Evolutionary conservation across 2,113 vertebrate species (phyloP).

Genomic region (Neomonachus schauinslandi): DNA sequence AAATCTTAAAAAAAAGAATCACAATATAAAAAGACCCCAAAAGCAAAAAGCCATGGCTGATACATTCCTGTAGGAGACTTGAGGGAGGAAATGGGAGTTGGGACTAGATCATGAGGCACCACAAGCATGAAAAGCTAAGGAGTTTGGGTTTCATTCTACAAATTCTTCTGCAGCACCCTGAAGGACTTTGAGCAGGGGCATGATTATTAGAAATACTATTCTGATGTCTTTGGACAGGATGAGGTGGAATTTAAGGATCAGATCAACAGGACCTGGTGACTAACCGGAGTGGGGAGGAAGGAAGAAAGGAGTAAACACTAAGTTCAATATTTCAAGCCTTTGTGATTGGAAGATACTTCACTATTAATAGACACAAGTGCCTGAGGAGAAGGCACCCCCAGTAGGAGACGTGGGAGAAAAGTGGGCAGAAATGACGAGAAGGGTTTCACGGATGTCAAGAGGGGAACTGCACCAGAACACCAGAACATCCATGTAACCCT

Average conservation of each 20-base stretch:
- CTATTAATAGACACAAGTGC: not conserved
- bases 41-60: not conserved
- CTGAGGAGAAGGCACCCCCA: not conserved
- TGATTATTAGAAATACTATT: not conserved
- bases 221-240: conserved; percentile 1
- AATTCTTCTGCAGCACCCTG: not conserved
- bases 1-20: too few species aligned
- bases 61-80: not conserved
- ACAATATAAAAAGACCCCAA: not conserved
- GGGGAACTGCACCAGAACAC: not conserved
- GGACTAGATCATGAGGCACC: not conserved
- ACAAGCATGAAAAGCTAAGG: not conserved
- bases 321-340: not conserved
- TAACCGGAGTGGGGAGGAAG: not conserved
- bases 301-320: not conserved
- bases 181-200: not conserved
- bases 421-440: not conserved
- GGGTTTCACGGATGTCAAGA: not conserved
- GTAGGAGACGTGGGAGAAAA: not conserved
- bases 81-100: not conserved
- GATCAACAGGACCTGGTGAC: not conserved
- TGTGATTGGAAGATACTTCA: not conserved
- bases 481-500: not conserved
- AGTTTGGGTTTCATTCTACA: not conserved
- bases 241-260: conserved; percentile 7